phyloP scores from a whole-genome alignment of 2,888 invertebrate species.

The Hofmannophila pseudospretella region DNA sequence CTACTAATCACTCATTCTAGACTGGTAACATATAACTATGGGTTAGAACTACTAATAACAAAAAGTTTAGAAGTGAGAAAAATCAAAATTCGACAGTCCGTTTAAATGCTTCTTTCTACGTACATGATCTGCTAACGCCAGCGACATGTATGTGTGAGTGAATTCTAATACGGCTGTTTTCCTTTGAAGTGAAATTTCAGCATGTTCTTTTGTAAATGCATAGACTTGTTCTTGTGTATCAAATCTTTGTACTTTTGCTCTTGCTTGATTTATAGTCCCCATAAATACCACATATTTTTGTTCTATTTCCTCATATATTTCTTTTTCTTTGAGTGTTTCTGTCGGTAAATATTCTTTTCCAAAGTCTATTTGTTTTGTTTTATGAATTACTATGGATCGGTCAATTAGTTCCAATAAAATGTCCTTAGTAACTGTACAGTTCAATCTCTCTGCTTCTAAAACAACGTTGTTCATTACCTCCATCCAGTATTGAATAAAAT shows the following conservation, averaged over 20 bases:
- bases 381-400: conserved; percentile 30
- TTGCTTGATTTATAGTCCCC: conserved; percentile 23
- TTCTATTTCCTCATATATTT: conserved; percentile 31
- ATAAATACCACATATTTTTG: conserved; percentile 24
- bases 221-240: conserved; percentile 33
- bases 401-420: conserved; percentile 31
- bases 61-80: no score
- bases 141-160: conserved; percentile 34
- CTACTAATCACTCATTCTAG: no score
- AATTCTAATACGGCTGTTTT: conserved; percentile 37
- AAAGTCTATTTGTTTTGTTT: conserved; percentile 34
- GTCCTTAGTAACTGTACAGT: conserved; percentile 22
- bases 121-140: conserved; percentile 36
- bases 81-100: no score
- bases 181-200: conserved; percentile 28
- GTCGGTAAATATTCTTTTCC: conserved; percentile 34
- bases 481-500: conserved; percentile 38
- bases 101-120: no score
- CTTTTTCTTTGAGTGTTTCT: conserved; percentile 25
- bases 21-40: no score
- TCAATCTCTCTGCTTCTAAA: conserved; percentile 32
- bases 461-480: conserved; percentile 33
- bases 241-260: conserved; percentile 24
- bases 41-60: no score
- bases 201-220: conserved; percentile 33